These are phyloP conservation scores for Heterodera carotae DNA, from an alignment of 1,140 invertebrate species.

Conservation along the genomic window DNA sequence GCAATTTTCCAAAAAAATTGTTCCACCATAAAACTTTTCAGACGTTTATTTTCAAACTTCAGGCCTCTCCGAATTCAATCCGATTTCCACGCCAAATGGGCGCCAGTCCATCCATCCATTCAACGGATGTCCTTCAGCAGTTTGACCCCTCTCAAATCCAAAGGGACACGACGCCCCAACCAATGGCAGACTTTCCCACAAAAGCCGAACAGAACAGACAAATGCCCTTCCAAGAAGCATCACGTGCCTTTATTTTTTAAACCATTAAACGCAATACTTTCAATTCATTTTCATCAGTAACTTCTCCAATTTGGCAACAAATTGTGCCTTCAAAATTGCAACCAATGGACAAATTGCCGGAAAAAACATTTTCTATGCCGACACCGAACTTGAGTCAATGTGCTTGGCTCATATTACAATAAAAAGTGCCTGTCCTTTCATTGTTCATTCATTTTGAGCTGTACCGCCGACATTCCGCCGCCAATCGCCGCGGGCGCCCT, in stretches of 20 bases:
- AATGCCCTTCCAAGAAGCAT: not conserved
- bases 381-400: not conserved
- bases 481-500: not conserved
- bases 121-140: not conserved
- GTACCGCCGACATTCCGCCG: not conserved
- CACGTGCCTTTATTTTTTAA: not conserved
- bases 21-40: not conserved
- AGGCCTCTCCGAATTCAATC: not conserved
- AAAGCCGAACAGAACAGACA: not conserved
- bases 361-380: not conserved
- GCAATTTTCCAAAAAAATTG: slow-evolving; percentile 1
- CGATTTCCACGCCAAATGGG: not conserved
- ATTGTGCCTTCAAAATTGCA: not conserved
- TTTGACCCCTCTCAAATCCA: not conserved
- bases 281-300: not conserved
- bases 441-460: not conserved
- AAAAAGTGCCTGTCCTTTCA: too few species aligned
- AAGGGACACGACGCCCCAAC: not conserved
- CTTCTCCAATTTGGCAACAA: not conserved
- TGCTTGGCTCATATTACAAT: too few species aligned
- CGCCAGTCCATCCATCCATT: not conserved
- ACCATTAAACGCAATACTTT: not conserved
- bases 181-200: not conserved
- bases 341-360: not conserved
- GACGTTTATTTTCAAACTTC: not conserved